Base-by-base conservation (phyloP, 1,140 invertebrate species). In the Araneus ventricosus region DNA sequence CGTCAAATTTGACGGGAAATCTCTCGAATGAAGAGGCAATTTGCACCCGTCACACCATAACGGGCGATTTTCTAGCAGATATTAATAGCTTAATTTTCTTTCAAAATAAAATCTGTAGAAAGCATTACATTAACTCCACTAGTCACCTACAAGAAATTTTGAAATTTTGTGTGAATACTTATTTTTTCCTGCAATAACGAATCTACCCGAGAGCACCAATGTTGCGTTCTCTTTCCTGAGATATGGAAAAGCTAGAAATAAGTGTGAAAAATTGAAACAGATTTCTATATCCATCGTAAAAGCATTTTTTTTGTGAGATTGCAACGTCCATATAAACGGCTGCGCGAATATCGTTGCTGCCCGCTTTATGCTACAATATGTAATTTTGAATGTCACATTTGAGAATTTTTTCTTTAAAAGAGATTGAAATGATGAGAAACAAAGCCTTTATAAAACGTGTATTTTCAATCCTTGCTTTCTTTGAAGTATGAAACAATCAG, bases 371-470 rank as follows among this genome's bases (percentile, higher is more conserved):
- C n/a, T 45, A 37, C 1, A 45, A 41, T 20, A 14, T 37, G 37
- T 39, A 82, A 82, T 82, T 82, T 82, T 34, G 41, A 37, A 82
- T 41, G 79, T 82, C 79, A 82, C 8, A 82, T 45, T n/a, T 24
- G 37, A 24, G 20, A 14, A 45, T 82, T 82, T 45, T 82, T 82
- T 14, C 45, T 52, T 67, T 67, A n/a, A 10, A 30, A 67, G n/a
- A 27, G n/a, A 67, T 67, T 67, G 63, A 67, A 67, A 14, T 14
- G 27, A 67, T 67, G 14, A 27, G 63, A 67, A 67, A 67, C 63
- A 67, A 67, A 67, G 63, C 63, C 2, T 67, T 61, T 24, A n/a
- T 61, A 20, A n/a, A 61, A 61, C 59, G 24, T 27, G 10, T n/a
- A 27, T n/a, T 67, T 67, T 27, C 10, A 8, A 67, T 67, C n/a